Percentiles rank a stretch among this genome's conserved stretches.
phyloP scores from a whole-genome alignment of 2,888 invertebrate species.

The Drosophila hawaiiensis region DNA sequence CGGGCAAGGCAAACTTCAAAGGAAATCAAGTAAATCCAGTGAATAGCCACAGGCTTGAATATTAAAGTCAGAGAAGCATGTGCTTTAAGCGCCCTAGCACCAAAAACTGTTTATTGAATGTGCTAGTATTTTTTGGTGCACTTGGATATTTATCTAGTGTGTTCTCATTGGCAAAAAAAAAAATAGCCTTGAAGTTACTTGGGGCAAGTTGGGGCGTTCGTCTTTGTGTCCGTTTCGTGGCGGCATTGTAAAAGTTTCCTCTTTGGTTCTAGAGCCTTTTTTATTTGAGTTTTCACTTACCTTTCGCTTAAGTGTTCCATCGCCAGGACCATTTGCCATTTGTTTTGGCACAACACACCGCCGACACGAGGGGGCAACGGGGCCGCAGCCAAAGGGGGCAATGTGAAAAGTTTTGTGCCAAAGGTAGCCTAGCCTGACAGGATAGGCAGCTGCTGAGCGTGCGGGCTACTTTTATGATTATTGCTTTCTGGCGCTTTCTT shows the following conservation, averaged over 20 bases:
- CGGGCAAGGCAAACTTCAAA: constrained; percentile 52
- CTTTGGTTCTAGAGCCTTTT: constrained; percentile 47
- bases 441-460: constrained; percentile 39
- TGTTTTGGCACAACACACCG: constrained; percentile 56
- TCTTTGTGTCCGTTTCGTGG: constrained; percentile 38
- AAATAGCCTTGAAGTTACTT: constrained; percentile 52
- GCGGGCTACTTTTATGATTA: constrained; percentile 74
- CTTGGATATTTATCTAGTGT: constrained; percentile 18
- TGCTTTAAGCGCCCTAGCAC: constrained; percentile 35
- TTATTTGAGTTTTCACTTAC: constrained; percentile 76
- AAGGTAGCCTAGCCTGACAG: constrained; percentile 41
- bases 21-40: constrained; percentile 35
- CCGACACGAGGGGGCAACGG: neutral
- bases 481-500: constrained; percentile 58
- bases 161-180: constrained; percentile 18
- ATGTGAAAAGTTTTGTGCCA: constrained; percentile 65
- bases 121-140: constrained; percentile 10
- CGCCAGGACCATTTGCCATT: constrained; percentile 71
- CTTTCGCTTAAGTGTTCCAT: constrained; percentile 72
- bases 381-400: constrained; percentile 1
- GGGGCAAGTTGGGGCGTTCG: constrained; percentile 28
- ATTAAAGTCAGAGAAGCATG: constrained; percentile 41
- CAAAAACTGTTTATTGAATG: constrained; percentile 51
- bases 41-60: constrained; percentile 55
- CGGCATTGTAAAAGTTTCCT: constrained; percentile 69